A percentile compares a stretch with the other conserved stretches of the same genome.
Conservation (phyloP, 2,113 vertebrate species). For the Elachura formosa region DNA sequence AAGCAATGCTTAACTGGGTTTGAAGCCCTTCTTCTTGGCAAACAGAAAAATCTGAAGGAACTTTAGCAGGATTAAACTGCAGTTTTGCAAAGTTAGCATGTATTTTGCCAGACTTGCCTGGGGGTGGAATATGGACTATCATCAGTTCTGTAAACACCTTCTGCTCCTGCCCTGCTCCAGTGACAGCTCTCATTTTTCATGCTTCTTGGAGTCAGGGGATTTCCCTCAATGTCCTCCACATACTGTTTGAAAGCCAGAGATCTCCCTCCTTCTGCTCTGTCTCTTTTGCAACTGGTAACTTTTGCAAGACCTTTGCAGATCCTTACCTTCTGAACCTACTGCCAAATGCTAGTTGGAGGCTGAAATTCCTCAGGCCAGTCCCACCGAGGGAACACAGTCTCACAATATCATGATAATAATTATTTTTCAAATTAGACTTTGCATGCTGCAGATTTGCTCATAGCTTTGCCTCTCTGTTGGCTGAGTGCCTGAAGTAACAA, state of each 20-base stretch:
- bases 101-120: not conserved
- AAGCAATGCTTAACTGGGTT: not conserved
- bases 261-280: not conserved
- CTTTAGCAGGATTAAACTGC: not conserved
- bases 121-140: not conserved
- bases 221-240: not conserved
- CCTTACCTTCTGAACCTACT: not conserved
- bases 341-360: not conserved
- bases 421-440: conserved; percentile 43
- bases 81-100: not conserved
- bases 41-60: not conserved
- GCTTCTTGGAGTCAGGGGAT: not conserved
- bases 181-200: not conserved
- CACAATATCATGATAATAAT: conserved; percentile 35
- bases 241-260: not conserved
- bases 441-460: not conserved
- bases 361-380: not conserved
- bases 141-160: not conserved
- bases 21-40: not conserved
- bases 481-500: conserved; percentile 17
- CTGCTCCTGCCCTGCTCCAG: not conserved
- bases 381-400: not conserved
- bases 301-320: not conserved
- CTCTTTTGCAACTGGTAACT: not conserved
- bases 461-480: conserved; percentile 19